These are phyloP conservation scores for Lathamus discolor DNA, from an alignment of 2,113 vertebrate species.

Conservation along the genomic window DNA sequence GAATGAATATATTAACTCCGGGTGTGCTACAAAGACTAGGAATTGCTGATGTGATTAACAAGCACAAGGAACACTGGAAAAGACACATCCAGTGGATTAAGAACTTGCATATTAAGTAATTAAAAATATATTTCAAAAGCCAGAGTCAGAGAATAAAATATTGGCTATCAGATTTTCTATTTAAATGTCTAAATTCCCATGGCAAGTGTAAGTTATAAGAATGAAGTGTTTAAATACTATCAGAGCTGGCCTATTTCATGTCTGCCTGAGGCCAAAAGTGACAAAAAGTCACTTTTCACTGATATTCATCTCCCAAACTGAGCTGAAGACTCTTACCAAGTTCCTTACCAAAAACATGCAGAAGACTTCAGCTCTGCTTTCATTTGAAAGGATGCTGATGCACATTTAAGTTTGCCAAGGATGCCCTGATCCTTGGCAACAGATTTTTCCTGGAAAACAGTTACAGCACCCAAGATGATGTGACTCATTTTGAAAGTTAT, in stretches of 20 bases:
- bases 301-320: not conserved
- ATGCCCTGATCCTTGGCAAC: not conserved
- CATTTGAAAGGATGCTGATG: not conserved
- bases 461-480: not conserved
- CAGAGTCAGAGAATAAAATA: not conserved
- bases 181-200: not conserved
- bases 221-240: not conserved
- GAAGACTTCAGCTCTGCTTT: not conserved
- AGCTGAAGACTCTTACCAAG: not conserved
- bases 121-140: not conserved
- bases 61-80: not conserved
- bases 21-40: not conserved
- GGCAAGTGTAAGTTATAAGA: not conserved
- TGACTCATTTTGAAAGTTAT: not conserved
- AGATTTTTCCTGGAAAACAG: conserved; percentile 29
- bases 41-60: not conserved
- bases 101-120: not conserved
- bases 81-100: not conserved
- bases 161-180: not conserved
- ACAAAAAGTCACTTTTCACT: not conserved
- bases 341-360: not conserved
- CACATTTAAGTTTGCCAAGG: not conserved
- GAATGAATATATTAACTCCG: conserved; percentile 66
- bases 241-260: not conserved
- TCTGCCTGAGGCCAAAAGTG: not conserved